These are phyloP conservation scores for Blastomussa wellsi DNA, from an alignment of 92 coral and sea anemone genomes.

Conservation along the genomic window DNA sequence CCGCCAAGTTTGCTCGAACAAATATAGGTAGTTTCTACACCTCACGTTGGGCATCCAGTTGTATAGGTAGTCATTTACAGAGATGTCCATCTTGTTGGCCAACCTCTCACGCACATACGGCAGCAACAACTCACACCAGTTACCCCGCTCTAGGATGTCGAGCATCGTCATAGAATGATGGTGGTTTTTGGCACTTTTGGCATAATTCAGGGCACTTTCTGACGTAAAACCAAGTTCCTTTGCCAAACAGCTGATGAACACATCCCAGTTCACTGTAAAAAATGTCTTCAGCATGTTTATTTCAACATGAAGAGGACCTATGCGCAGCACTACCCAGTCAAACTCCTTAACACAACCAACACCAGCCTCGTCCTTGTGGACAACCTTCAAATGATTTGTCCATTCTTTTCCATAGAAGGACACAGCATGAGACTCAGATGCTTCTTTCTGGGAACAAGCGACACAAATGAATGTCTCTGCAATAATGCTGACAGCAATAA, in stretches of 20 bases:
- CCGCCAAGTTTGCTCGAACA: constrained; percentile 13
- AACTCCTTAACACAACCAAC: constrained; percentile 13
- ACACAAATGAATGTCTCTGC: constrained; percentile 26
- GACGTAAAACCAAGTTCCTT: constrained; percentile 38
- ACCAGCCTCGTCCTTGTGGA: background rate
- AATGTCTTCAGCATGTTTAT: constrained; percentile 37
- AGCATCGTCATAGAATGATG: constrained; percentile 41
- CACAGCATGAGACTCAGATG: background rate
- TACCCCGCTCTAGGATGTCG: constrained; percentile 12
- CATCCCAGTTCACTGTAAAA: constrained; percentile 34
- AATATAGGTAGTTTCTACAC: constrained; percentile 1
- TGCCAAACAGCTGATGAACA: background rate
- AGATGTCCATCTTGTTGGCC: background rate
- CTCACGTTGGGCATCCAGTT: constrained; percentile 6
- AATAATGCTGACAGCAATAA: background rate
- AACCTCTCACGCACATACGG: constrained; percentile 45
- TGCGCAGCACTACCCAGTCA: constrained; percentile 40
- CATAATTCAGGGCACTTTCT: constrained; percentile 33
- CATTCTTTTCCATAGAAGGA: constrained; percentile 33
- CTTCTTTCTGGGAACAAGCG: background rate
- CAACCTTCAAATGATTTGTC: background rate
- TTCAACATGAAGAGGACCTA: constrained; percentile 37
- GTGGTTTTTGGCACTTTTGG: constrained; percentile 20
- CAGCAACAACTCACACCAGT: constrained; percentile 22
- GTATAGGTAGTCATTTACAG: constrained; percentile 41